Evolutionary conservation across 2,113 vertebrate species (phyloP).

Genomic region (Leucopsar rothschildi): DNA sequence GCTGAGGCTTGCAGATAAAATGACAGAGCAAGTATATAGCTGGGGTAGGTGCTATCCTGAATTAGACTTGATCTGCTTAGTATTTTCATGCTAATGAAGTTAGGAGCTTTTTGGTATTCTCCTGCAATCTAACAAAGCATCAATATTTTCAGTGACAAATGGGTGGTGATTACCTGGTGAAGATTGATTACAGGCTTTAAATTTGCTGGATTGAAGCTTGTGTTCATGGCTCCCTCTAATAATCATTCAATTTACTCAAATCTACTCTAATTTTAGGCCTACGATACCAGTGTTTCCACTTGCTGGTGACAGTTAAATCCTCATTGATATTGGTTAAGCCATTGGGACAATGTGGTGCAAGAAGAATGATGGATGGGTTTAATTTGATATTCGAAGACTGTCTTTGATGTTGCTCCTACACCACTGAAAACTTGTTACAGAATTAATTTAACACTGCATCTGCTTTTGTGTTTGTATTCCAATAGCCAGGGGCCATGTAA

Average conservation of each 20-base stretch:
- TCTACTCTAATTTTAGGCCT: slow-evolving; percentile 60
- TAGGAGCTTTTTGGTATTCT: slow-evolving; percentile 11
- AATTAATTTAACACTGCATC: slow-evolving; percentile 76
- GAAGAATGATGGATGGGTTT: slow-evolving; percentile 75
- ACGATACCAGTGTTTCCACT: slow-evolving; percentile 11
- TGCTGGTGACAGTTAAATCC: slow-evolving; percentile 49
- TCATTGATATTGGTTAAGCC: slow-evolving; percentile 58
- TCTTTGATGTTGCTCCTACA: slow-evolving; percentile 70
- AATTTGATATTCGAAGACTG: slow-evolving; percentile 73
- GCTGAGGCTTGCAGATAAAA: neutral
- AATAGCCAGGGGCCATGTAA: slow-evolving; percentile 38
- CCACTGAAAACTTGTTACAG: slow-evolving; percentile 54
- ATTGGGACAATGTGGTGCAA: slow-evolving; percentile 53
- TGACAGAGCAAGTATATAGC: neutral
- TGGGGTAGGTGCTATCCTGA: slow-evolving; percentile 10
- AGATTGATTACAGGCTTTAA: slow-evolving; percentile 35
- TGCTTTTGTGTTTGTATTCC: slow-evolving; percentile 59
- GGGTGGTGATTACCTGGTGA: slow-evolving; percentile 31
- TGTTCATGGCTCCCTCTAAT: slow-evolving; percentile 20
- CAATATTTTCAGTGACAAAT: slow-evolving; percentile 55
- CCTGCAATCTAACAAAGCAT: slow-evolving; percentile 35
- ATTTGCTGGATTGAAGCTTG: neutral
- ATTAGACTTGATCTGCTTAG: slow-evolving; percentile 33
- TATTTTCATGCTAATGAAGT: slow-evolving; percentile 36
- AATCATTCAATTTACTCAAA: slow-evolving; percentile 60